Base-by-base conservation (phyloP, 2,888 invertebrate genomes). In the Eurois occulta region DNA sequence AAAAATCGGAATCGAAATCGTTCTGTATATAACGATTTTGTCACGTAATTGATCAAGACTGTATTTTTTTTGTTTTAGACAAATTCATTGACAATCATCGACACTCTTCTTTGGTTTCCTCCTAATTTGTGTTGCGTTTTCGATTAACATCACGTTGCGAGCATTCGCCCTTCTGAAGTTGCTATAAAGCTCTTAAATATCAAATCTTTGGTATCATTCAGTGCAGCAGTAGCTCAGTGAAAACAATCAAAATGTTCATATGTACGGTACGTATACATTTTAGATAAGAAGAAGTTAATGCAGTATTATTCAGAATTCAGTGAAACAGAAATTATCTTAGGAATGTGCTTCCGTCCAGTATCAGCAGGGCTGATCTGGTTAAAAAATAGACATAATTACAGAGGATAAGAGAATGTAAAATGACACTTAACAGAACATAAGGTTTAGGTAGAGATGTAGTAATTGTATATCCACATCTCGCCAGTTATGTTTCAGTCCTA, bases 221-320 rank as follows among this genome's bases (percentile, higher is more conserved):
- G 87, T 88, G 89, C 86, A 84, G 78, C 80, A 86, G 87, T 80
- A 90, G 91, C 89, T 78, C 81, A 87, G 78, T 91, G 90, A 85
- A 76, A 87, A 89, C 84, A 85, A 87, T 69, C 91, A 95, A 91
- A 90, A 96, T 96, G 96, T 95, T 94, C 92, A 96, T 95, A 89
- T 91, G 69, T 72, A 75, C 95, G 90, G 96, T 96, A 78, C 94
- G 95, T 94, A 76, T 70, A 60, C 5, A 48, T 55, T 77, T n/a
- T 1, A 24, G 8, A 58, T 16, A 1, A 32, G 24, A 52, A 75
- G n/a, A n/a, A n/a, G n/a, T n/a, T n/a, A n/a, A n/a, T 28, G 7
- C 43, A 28, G 18, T 41, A 35, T n/a, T 46, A 60, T 28, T 35
- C 35, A 35, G 13, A 62, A 18, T 66, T 62, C 8, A n/a, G 35